Base-by-base conservation (phyloP, 2,888 invertebrate genomes). In the Leptarthrus brevirostris region DNA sequence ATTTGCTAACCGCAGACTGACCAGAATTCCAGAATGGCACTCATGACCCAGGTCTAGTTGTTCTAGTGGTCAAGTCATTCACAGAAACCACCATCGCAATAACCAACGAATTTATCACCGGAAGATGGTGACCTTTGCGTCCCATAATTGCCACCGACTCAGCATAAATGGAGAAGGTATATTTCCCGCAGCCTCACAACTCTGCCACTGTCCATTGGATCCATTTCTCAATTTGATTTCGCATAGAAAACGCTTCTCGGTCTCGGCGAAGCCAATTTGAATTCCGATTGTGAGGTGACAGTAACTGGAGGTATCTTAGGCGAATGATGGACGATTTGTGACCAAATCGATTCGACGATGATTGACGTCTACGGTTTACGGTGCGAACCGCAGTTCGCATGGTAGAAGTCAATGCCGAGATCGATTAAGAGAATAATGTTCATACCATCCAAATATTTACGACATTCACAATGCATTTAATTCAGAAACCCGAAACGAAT, bases 101-200 rank as follows among this genome's bases (percentile, higher is more conserved):
- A 58, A 36, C 36, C 36, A 26, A 12, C 5, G 36, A 49, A 36
- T 58, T 58, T 58, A 58, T 20, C 10, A 36, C 18, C 20, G 58
- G 36, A 58, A 36, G 10, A n/a, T n/a, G n/a, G n/a, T 36, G 58
- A 58, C 58, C 58, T 58, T 58, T 58, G 10, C 58, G 36, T 30
- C 20, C 36, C 58, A 58, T 58, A 58, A 58, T 58, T 58, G 58
- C 58, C 58, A 36, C 58, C 58, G 3, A 58, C 58, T 58, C 34
- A 58, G 36, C 58, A 58, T 58, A 58, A 58, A 58, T 18, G 34
- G 58, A 58, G 34, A 20, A 20, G 58, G 22, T 53, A 24, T 20
- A 10, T 53, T 16, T 49, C 22, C 5, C 22, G 12, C 12, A 3
- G 6, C 12, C n/a, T 12, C 12, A 1, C 0, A 40, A 8, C n/a